These are phyloP conservation scores for Pelecanus crispus DNA, from an alignment of 2,113 vertebrate genomes.

Conservation along the genomic window DNA sequence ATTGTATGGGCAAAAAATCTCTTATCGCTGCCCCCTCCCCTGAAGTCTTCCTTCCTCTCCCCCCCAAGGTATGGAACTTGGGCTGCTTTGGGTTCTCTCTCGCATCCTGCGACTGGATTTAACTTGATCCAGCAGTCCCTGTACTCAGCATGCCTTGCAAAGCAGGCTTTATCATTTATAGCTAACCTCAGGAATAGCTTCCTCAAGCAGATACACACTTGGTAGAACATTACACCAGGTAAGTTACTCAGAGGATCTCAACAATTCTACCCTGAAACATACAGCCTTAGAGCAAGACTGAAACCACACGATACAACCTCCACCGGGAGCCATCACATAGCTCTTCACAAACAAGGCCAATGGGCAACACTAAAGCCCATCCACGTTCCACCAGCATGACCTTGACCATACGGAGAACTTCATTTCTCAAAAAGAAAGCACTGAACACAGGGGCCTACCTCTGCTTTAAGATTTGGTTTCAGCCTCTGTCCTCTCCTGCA, in stretches of 20 bases:
- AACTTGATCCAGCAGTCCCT: neutral
- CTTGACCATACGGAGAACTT: fast-evolving
- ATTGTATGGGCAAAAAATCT: neutral
- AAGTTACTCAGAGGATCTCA: neutral
- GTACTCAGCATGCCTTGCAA: fast-evolving
- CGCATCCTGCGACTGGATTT: neutral
- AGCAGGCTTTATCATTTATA: neutral
- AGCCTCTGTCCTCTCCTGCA: neutral
- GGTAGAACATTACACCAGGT: neutral
- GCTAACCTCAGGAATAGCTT: neutral
- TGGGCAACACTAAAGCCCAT: neutral
- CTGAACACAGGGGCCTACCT: neutral
- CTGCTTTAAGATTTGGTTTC: neutral
- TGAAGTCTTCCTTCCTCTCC: neutral
- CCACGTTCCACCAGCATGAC: fast-evolving
- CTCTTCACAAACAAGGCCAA: neutral
- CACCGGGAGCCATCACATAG: neutral
- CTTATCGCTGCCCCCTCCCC: fast-evolving
- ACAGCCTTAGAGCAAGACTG: neutral
- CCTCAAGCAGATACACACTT: neutral
- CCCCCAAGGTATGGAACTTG: neutral
- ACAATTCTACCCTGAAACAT: neutral
- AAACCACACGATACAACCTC: fast-evolving
- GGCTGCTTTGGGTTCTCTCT: neutral
- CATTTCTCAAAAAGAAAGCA: neutral